Conservation (phyloP, 1,140 invertebrate genomes). For the Diplogasteroides magnus region DNA sequence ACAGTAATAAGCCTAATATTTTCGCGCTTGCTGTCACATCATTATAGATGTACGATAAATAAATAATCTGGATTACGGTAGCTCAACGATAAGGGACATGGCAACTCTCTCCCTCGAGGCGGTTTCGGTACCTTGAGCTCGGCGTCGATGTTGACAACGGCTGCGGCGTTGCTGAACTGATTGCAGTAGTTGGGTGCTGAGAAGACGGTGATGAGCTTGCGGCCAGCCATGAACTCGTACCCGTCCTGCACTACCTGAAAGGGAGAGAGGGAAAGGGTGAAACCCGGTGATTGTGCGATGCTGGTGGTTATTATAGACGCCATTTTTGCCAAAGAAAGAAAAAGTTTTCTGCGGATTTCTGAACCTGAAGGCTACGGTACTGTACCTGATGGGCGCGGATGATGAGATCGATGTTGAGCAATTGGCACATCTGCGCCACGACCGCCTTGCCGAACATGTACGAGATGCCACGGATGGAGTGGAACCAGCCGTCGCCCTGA, state of each 20-base stretch:
- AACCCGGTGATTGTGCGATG: neutral
- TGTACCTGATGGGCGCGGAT: constrained; percentile 38
- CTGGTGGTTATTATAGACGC: neutral
- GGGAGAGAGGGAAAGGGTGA: neutral
- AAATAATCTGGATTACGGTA: no score
- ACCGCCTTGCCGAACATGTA: constrained; percentile 39
- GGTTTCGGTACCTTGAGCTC: constrained; percentile 32
- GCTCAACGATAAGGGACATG: no score
- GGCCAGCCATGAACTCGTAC: constrained; percentile 37
- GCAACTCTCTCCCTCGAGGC: no score
- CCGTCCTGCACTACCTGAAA: constrained; percentile 37
- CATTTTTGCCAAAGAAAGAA: neutral
- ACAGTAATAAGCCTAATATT: no score
- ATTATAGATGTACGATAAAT: no score
- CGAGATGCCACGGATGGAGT: constrained; percentile 35
- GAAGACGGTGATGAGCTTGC: constrained; percentile 40
- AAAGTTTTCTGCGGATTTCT: neutral
- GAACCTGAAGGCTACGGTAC: neutral
- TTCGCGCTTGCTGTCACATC: no score
- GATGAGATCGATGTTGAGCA: constrained; percentile 37
- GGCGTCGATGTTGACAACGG: constrained; percentile 39
- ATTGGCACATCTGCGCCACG: constrained; percentile 29
- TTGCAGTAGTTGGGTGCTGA: constrained; percentile 38
- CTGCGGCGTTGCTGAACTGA: constrained; percentile 42
- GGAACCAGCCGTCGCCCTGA: constrained; percentile 39